Percentiles rank a stretch among this genome's conserved stretches.
These are phyloP conservation scores for Desmodus rotundus DNA, from an alignment of 2,113 vertebrate species.

Conservation along the genomic window DNA sequence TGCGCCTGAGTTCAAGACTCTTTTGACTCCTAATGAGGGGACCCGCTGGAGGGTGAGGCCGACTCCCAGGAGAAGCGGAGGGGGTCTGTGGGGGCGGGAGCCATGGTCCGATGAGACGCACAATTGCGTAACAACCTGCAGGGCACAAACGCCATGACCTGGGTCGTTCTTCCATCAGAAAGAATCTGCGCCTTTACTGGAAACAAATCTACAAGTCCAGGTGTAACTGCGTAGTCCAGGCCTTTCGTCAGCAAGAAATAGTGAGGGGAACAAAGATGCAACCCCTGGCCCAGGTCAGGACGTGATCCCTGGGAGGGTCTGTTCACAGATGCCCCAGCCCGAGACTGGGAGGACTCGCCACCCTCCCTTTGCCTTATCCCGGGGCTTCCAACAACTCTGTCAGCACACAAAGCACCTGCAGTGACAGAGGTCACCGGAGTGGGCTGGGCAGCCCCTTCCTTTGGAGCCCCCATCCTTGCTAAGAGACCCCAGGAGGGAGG, in stretches of 20 bases:
- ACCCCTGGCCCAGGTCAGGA: too few relatives aligned
- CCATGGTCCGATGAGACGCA: background rate
- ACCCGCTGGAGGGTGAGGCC: background rate
- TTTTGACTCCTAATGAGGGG: background rate
- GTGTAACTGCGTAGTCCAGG: background rate
- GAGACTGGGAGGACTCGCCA: background rate
- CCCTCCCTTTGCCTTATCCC: background rate
- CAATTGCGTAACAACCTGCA: background rate
- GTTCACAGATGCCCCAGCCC: accelerated
- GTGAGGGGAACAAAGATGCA: background rate
- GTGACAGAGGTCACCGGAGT: background rate
- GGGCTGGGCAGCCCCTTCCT: background rate
- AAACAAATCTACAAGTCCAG: background rate
- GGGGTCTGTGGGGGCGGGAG: accelerated
- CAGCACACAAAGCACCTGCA: background rate
- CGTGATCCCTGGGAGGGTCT: background rate
- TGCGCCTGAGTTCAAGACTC: background rate
- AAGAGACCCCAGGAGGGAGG: background rate
- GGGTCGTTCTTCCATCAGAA: background rate
- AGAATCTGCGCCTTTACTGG: background rate
- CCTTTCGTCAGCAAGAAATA: background rate
- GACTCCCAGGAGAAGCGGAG: background rate
- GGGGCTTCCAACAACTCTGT: background rate
- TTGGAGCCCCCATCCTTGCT: background rate
- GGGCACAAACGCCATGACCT: background rate